A percentile compares a stretch with the other conserved stretches of the same genome.
phyloP scores from a whole-genome alignment of 1,140 invertebrate species.

The Rhopalosiphum maidis region DNA sequence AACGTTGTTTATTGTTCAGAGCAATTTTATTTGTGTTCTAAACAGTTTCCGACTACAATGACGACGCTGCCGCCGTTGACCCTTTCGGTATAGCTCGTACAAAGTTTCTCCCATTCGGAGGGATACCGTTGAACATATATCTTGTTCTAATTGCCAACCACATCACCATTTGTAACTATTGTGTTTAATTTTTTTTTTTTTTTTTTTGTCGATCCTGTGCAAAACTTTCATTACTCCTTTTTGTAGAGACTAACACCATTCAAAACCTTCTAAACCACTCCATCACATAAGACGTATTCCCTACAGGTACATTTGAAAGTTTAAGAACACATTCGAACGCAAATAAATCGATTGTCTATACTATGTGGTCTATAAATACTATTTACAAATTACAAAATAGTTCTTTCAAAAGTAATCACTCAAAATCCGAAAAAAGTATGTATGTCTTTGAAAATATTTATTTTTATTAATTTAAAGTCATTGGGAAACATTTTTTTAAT shows the following conservation, averaged over 20 bases:
- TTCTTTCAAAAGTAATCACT: too few species aligned
- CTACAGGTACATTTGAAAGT: not conserved
- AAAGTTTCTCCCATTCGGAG: not conserved
- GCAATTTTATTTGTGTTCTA: constrained; percentile 12
- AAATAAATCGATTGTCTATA: not conserved
- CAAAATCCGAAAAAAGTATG: too few species aligned
- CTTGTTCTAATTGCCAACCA: constrained; percentile 25
- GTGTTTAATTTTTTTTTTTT: not conserved
- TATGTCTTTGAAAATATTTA: not conserved
- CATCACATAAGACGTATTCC: not conserved
- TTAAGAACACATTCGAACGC: not conserved
- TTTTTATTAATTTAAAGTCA: not conserved
- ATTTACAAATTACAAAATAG: too few species aligned
- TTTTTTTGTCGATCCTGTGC: not conserved
- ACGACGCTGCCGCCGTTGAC: not conserved
- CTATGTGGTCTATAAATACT: not conserved
- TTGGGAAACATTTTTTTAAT: not conserved
- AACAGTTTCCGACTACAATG: not conserved
- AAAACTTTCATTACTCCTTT: not conserved
- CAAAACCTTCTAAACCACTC: not conserved
- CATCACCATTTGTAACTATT: not conserved
- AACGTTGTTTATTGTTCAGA: constrained; percentile 5
- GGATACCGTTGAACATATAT: not conserved
- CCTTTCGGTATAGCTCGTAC: not conserved
- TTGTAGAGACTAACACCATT: not conserved